A percentile compares a stretch with the other conserved stretches of the same genome.
These are phyloP conservation scores for Norana najaformis DNA, from an alignment of 2,888 invertebrate species.

Conservation along the genomic window DNA sequence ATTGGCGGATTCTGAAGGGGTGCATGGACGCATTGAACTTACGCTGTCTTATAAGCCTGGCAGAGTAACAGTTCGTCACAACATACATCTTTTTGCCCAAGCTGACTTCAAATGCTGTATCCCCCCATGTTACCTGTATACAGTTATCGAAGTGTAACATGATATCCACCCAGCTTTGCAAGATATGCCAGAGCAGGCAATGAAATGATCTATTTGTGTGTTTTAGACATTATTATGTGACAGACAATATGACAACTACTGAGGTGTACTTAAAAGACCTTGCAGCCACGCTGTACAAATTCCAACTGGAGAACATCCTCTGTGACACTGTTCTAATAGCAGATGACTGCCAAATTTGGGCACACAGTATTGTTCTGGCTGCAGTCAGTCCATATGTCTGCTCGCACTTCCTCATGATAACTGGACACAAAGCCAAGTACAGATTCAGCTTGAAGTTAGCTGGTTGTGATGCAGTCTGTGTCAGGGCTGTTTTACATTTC, in stretches of 20 bases:
- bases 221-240: not conserved
- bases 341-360: conserved; percentile 20
- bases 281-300: not conserved
- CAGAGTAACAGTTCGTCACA: not conserved
- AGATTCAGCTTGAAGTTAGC: not conserved
- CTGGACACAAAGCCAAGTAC: not conserved
- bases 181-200: not conserved
- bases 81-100: not conserved
- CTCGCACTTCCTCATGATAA: not conserved
- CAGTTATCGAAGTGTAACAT: too few species aligned
- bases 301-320: not conserved
- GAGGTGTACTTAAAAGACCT: not conserved
- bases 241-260: not conserved
- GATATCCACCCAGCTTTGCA: too few species aligned
- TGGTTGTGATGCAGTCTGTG: conserved; percentile 9
- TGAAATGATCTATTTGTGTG: not conserved
- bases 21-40: not conserved
- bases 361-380: conserved; percentile 31
- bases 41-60: not conserved
- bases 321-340: conserved; percentile 15
- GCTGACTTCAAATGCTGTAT: too few species aligned
- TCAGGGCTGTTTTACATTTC: not conserved
- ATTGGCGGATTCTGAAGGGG: not conserved
- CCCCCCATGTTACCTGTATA: too few species aligned
- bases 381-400: conserved; percentile 26